phyloP scores from a whole-genome alignment of 2,888 invertebrate genomes.

The Athetis lepigone region DNA sequence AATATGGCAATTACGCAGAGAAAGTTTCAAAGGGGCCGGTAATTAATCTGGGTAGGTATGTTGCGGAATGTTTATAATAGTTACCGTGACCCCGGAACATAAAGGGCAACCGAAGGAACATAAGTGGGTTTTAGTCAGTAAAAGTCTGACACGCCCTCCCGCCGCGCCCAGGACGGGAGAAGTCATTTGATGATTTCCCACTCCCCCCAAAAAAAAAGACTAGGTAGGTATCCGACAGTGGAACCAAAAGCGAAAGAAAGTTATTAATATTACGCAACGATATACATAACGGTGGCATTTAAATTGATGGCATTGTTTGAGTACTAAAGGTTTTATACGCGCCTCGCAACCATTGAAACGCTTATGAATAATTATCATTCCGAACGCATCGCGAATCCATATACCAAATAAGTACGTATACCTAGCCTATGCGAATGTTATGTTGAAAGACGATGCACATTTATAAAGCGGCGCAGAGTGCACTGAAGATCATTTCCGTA shows the following conservation, averaged over 20 bases:
- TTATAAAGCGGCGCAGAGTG: slow-evolving; percentile 21
- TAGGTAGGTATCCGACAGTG: too few relatives aligned
- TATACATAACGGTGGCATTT: slow-evolving; percentile 57
- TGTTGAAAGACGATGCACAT: slow-evolving; percentile 49
- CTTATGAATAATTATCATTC: slow-evolving; percentile 61
- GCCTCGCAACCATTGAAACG: slow-evolving; percentile 45
- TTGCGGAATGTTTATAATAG: too few relatives aligned
- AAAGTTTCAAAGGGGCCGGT: slow-evolving; percentile 56
- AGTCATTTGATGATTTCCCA: too few relatives aligned
- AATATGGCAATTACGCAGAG: slow-evolving; percentile 55
- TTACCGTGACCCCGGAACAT: too few relatives aligned
- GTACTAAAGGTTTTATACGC: slow-evolving; percentile 34
- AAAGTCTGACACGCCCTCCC: too few relatives aligned
- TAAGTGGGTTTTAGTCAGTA: too few relatives aligned
- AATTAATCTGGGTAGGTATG: slow-evolving; percentile 43
- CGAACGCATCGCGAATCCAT: slow-evolving; percentile 58
- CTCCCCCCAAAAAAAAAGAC: too few relatives aligned
- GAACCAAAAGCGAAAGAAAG: slow-evolving; percentile 64
- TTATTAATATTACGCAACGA: slow-evolving; percentile 61
- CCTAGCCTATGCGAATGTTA: slow-evolving; percentile 60
- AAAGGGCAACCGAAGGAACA: too few relatives aligned
- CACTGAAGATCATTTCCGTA: slow-evolving; percentile 44
- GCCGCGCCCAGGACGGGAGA: too few relatives aligned
- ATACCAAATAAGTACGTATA: slow-evolving; percentile 35
- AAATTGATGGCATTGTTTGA: slow-evolving; percentile 64